Percentiles rank a stretch among this genome's conserved stretches.
phyloP scores from a whole-genome alignment of 2,797 vertebrate species.

The Vultur gryphus region DNA sequence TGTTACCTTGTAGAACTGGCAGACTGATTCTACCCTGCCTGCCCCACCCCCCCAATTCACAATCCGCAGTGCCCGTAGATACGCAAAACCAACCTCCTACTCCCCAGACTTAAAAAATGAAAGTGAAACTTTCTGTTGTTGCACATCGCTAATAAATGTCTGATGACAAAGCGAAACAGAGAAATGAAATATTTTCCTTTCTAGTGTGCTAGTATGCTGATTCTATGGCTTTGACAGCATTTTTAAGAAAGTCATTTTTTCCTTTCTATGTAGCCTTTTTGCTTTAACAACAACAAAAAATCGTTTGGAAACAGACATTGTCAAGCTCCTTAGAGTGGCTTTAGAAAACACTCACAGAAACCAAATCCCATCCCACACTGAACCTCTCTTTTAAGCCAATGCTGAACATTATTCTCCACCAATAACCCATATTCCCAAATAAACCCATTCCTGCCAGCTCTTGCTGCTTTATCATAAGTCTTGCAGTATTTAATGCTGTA shows the following conservation, averaged over 20 bases:
- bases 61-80: background rate
- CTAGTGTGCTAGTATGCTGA: background rate
- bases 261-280: background rate
- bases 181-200: background rate
- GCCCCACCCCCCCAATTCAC: background rate
- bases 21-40: background rate
- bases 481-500: constrained; percentile 32
- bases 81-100: background rate
- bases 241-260: background rate
- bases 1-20: background rate
- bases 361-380: background rate
- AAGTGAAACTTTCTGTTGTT: background rate
- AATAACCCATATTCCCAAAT: constrained; percentile 19
- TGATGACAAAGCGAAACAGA: background rate
- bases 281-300: background rate
- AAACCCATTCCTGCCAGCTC: background rate
- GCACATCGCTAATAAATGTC: background rate
- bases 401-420: background rate
- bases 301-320: background rate
- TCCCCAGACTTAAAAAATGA: background rate
- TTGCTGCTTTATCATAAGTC: background rate
- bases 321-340: background rate
- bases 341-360: background rate
- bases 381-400: background rate
- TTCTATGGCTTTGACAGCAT: background rate